A percentile compares a stretch with the other conserved stretches of the same genome.
phyloP scores from a whole-genome alignment of 2,113 vertebrate species.

The Uria lomvia region DNA sequence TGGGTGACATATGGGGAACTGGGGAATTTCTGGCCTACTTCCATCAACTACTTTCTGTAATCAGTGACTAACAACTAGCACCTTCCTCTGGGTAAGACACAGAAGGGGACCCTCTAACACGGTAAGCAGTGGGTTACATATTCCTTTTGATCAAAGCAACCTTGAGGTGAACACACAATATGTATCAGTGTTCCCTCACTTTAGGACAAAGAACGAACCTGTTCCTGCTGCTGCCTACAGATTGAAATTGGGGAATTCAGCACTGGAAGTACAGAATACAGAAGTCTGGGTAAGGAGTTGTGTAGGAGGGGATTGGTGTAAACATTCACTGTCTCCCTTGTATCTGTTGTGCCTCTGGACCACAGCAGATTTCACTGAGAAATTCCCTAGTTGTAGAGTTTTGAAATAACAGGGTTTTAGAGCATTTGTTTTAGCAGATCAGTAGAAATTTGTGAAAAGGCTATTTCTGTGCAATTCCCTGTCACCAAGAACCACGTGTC shows the following conservation, averaged over 20 bases:
- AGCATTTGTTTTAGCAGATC: neutral
- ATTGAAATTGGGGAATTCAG: neutral
- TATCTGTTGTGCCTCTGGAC: neutral
- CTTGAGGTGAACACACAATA: accelerated
- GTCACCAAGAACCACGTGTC: neutral
- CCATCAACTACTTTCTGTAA: neutral
- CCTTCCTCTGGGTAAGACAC: neutral
- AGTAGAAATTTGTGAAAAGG: neutral
- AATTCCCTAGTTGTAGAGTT: neutral
- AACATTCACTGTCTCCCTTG: neutral
- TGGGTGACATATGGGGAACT: neutral
- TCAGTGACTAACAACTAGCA: neutral
- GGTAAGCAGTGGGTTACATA: neutral
- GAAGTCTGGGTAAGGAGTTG: neutral
- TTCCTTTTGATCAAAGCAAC: neutral
- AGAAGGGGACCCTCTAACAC: neutral
- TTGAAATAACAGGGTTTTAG: neutral
- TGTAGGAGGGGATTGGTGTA: neutral
- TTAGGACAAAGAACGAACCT: neutral
- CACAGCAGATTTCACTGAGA: neutral
- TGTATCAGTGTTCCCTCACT: neutral
- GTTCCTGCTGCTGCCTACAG: neutral
- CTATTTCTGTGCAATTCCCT: neutral
- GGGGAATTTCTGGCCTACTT: neutral
- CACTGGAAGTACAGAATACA: neutral